Percentiles rank a stretch among this genome's conserved stretches.
These are phyloP conservation scores for Drosophila macrospina DNA, from an alignment of 2,888 invertebrate genomes.

Conservation along the genomic window DNA sequence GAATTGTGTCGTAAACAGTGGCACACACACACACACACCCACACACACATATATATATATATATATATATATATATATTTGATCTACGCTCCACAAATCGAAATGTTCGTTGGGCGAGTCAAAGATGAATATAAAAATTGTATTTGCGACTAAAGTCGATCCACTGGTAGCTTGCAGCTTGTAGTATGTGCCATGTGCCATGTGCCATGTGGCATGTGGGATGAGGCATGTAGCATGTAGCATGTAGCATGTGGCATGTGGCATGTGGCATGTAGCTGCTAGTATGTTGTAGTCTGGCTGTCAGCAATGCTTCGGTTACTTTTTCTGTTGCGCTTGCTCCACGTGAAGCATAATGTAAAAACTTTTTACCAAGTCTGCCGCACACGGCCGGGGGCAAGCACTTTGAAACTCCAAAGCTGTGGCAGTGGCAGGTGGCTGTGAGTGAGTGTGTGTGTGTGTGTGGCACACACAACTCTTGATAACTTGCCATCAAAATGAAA, in stretches of 20 bases:
- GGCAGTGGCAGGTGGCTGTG: conserved; percentile 1
- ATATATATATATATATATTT: conserved; percentile 4
- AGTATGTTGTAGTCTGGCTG: conserved; percentile 15
- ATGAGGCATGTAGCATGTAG: conserved; percentile 4
- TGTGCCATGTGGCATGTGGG: conserved; percentile 18
- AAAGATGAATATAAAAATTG: conserved; percentile 50
- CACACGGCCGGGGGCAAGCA: conserved; percentile 14
- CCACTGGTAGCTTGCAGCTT: conserved; percentile 1
- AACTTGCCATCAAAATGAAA: conserved; percentile 76
- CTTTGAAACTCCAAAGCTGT: conserved; percentile 21
- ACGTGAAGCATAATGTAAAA: conserved; percentile 63
- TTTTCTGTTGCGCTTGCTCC: conserved; percentile 44
- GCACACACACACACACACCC: conserved; percentile 6
- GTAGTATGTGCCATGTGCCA: conserved; percentile 18
- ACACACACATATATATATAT: neutral
- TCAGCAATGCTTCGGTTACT: conserved; percentile 31
- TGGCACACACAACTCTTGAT: conserved; percentile 67
- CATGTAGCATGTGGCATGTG: conserved; percentile 22
- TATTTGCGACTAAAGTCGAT: conserved; percentile 11
- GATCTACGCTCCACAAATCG: conserved; percentile 34
- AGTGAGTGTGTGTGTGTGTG: too few species aligned
- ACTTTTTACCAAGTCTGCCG: conserved; percentile 35
- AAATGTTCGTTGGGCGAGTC: conserved; percentile 25
- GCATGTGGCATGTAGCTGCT: conserved; percentile 4
- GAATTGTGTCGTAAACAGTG: conserved; percentile 31